Percentiles rank a stretch among this genome's conserved stretches.
Evolutionary conservation across 2,888 invertebrate genomes (phyloP).

Genomic region (Melinaea marsaeus): DNA sequence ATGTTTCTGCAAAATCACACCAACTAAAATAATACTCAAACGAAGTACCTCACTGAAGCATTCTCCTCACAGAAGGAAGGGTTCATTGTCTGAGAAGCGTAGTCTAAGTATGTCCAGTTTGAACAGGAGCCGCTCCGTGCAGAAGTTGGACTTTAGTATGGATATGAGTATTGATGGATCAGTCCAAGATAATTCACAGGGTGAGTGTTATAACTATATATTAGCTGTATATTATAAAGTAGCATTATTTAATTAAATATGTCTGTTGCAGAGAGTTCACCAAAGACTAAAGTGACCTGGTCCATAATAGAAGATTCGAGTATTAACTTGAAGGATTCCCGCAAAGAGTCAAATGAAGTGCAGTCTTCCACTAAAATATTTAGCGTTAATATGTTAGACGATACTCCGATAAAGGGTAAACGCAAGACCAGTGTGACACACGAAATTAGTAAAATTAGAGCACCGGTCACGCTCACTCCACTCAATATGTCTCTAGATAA

Average conservation of each 20-base stretch:
- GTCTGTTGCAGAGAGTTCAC: constrained; percentile 43
- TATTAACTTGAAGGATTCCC: constrained; percentile 46
- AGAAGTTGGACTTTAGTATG: constrained; percentile 74
- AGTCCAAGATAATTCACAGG: constrained; percentile 58
- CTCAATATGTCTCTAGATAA: constrained; percentile 65
- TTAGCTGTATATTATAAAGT: not conserved
- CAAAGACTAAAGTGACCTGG: constrained; percentile 46
- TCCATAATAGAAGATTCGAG: constrained; percentile 55
- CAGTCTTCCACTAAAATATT: constrained; percentile 48
- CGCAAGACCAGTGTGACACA: constrained; percentile 50
- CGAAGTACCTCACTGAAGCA: constrained; percentile 65
- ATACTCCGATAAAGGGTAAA: constrained; percentile 63
- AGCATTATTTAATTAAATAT: constrained; percentile 5
- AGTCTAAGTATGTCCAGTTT: constrained; percentile 66
- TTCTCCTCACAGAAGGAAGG: constrained; percentile 54
- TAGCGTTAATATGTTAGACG: constrained; percentile 45
- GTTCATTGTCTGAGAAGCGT: constrained; percentile 57
- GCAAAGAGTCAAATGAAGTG: constrained; percentile 39
- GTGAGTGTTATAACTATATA: constrained; percentile 30
- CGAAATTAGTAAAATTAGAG: constrained; percentile 68
- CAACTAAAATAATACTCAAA: constrained; percentile 51
- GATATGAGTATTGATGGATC: constrained; percentile 76
- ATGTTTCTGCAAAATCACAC: constrained; percentile 59
- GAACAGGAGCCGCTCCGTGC: constrained; percentile 68
- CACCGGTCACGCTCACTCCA: constrained; percentile 47